phyloP scores from a whole-genome alignment of 2,888 invertebrate species.

The Philonicus albiceps region DNA sequence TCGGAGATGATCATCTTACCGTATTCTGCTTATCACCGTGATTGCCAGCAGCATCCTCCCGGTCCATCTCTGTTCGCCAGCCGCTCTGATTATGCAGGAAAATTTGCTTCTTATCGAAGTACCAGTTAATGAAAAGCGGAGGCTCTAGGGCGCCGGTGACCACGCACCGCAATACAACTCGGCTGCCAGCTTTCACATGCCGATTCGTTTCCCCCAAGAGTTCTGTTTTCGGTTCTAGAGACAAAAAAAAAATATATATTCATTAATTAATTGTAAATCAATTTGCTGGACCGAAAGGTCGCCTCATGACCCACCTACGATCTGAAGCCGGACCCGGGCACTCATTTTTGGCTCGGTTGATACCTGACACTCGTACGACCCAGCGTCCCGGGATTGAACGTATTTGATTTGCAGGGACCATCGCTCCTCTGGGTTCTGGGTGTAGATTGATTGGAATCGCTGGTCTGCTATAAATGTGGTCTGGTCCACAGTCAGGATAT shows the following conservation, averaged over 20 bases:
- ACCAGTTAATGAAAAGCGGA: constrained; percentile 94
- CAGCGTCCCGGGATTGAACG: constrained; percentile 84
- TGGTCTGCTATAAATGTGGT: constrained; percentile 90
- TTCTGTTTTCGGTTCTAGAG: constrained; percentile 87
- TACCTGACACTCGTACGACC: constrained; percentile 92
- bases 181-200: constrained; percentile 90
- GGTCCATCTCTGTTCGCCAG: constrained; percentile 61
- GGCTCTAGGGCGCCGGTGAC: constrained; percentile 89
- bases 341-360: constrained; percentile 94
- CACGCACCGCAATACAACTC: constrained; percentile 86
- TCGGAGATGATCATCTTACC: constrained; percentile 52
- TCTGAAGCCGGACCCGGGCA: constrained; percentile 87
- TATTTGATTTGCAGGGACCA: constrained; percentile 93
- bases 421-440: constrained; percentile 79
- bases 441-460: constrained; percentile 87
- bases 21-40: constrained; percentile 60
- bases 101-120: constrained; percentile 68
- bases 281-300: neutral
- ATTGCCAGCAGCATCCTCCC: constrained; percentile 57
- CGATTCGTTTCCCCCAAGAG: constrained; percentile 87
- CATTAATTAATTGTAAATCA: constrained; percentile 9
- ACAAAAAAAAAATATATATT: constrained; percentile 38
- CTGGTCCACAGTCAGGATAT: constrained; percentile 85
- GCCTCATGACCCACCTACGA: constrained; percentile 75
- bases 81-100: constrained; percentile 59